Evolutionary conservation across 2,888 invertebrate species (phyloP), one percentile per base, ranked within the genome.

Genomic region (Parochlus steinenii): DNA sequence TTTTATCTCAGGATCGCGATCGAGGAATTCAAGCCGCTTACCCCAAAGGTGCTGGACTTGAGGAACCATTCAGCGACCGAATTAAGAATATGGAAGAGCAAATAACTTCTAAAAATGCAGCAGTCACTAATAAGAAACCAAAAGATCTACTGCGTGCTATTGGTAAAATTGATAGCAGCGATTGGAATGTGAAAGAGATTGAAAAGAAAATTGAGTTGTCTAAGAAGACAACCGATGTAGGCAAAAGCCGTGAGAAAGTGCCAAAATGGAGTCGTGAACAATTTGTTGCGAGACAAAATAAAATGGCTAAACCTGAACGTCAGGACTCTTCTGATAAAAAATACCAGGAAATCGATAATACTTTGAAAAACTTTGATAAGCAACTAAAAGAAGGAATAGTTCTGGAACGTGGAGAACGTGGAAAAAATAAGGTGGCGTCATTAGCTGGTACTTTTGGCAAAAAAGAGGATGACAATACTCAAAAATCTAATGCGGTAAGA

Each of bases 261-360:
- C 89, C 89, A 7, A 86, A 86, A 55, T 89, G 89, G 89, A 87
- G 82, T 54, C 69, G 77, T 43, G 83, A 86, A 52, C 81, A 85
- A 31, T 43, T 43, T 39, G 17, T 52, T 49, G 77, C 76, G 14
- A 62, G 74, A 29, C 72, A 74, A 55, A 68, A 66, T 42, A 74
- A 73, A 60, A 74, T 80, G 67, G 68, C 72, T 39, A 72, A 68
- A 47, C 69, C 68, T 43, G 67, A 68, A 43, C 62, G 67, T 27
- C 71, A 68, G 47, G 68, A 71, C 42, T 56, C 61, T 36, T 50
- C 50, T 5, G 61, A 55, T 50, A 67, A 64, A 46, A 77, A 76
- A 61, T 78, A 69, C 55, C 68, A 71, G 29, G 72, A 74, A 45
- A 73, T 81, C 47, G 82, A 82, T 56, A 68, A 67, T 46, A 74